These are phyloP conservation scores for Tolmerus cingulatus DNA, from an alignment of 2,888 invertebrate genomes.

Conservation along the genomic window DNA sequence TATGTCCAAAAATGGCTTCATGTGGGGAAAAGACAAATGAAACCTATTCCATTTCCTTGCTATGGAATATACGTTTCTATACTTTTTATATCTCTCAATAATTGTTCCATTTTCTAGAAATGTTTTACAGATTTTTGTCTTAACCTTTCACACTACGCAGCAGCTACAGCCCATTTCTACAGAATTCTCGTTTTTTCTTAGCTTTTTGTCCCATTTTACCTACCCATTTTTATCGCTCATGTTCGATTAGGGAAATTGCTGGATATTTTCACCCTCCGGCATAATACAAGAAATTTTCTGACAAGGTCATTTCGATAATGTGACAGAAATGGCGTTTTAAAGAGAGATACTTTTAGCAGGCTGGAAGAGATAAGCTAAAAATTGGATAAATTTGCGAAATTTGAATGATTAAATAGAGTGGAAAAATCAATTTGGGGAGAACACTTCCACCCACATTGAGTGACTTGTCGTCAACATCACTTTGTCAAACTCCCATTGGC, in stretches of 20 bases:
- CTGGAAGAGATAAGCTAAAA: slow-evolving; percentile 35
- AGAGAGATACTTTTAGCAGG: slow-evolving; percentile 22
- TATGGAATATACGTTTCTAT: background rate
- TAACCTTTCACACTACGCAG: background rate
- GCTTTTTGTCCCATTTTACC: slow-evolving; percentile 13
- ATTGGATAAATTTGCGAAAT: slow-evolving; percentile 37
- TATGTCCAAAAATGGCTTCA: background rate
- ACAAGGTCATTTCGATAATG: slow-evolving; percentile 30
- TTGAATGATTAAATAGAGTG: slow-evolving; percentile 35
- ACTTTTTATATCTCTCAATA: background rate
- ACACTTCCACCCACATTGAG: background rate
- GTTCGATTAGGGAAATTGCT: slow-evolving; percentile 32
- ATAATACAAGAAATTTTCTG: background rate
- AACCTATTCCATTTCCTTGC: background rate
- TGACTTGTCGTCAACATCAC: slow-evolving; percentile 7
- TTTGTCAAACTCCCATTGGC: background rate
- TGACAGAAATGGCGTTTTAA: slow-evolving; percentile 32
- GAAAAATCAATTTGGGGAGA: slow-evolving; percentile 6
- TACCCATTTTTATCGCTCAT: slow-evolving; percentile 16
- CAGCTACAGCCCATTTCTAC: background rate
- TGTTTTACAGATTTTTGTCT: background rate
- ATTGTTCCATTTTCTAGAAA: background rate
- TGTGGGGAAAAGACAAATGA: background rate
- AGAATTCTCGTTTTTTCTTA: background rate
- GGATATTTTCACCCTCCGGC: slow-evolving; percentile 9